These are phyloP conservation scores for Muntiacus muntjak DNA, from an alignment of 2,113 vertebrate genomes.

Conservation along the genomic window DNA sequence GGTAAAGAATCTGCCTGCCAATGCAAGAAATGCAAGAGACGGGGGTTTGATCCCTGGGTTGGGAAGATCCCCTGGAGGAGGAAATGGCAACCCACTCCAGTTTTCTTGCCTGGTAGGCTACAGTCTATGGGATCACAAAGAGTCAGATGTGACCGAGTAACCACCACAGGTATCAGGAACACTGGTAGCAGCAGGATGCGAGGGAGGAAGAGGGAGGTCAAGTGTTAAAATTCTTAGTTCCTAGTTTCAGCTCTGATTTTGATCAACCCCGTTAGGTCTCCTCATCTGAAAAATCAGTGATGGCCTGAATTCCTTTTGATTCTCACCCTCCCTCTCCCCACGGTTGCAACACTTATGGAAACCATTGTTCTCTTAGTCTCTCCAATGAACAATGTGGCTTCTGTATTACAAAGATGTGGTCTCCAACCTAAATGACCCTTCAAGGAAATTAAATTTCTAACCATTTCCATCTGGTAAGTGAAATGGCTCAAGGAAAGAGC, in stretches of 20 bases:
- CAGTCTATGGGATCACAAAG: background rate
- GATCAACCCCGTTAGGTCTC: background rate
- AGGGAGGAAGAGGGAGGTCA: background rate
- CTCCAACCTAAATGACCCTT: constrained; percentile 20
- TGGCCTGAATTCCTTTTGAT: background rate
- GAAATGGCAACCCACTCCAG: background rate
- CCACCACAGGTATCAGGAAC: background rate
- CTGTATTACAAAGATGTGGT: background rate
- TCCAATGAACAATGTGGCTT: background rate
- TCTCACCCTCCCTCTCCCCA: too few relatives aligned
- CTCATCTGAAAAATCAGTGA: background rate
- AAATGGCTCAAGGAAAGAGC: constrained; percentile 64
- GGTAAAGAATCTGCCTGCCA: background rate
- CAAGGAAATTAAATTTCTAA: constrained; percentile 68
- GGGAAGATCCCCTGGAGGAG: background rate
- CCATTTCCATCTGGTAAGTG: constrained; percentile 55
- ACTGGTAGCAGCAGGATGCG: background rate
- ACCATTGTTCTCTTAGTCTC: background rate
- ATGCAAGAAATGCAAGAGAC: background rate
- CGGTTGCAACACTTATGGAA: background rate
- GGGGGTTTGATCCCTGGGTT: background rate
- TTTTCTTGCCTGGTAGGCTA: background rate
- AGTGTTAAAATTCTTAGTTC: background rate
- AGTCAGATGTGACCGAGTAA: background rate
- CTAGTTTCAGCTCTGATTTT: background rate